Evolutionary conservation across 1,140 invertebrate species (phyloP), one percentile per base, ranked within the genome.

Genomic region (Uloborus diversus): DNA sequence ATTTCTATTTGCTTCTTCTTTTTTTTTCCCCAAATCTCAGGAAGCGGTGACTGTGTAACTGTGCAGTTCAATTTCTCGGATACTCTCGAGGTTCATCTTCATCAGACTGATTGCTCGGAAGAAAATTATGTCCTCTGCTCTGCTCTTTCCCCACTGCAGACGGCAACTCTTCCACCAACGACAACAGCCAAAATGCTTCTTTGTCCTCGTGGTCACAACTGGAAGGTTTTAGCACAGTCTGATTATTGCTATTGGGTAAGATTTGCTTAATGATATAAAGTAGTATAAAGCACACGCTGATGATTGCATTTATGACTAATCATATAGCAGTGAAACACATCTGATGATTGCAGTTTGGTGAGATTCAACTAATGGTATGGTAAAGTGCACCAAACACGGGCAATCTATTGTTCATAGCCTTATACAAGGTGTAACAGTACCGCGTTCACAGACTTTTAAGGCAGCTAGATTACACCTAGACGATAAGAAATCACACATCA

Each of bases 211-310:
- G 69, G 69, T 0, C 69, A 61, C 25, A 73, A 73, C 57, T 73
- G 69, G 69, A 73, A 73, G 14, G 27, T n/a, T 1, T 73, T 27
- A 9, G 28, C 49, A 0, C 4, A 20, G 0, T 61, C 33, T 0
- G 33, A 35, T 2, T 1, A 23, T 3, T 73, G 69, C 25, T 73
- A 14, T 61, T 73, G 69, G 69, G 69, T 73, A 61, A 28, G 51
- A 17, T 53, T 5, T 5, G n/a, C 23, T 11, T 17, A 42, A 9
- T 9, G 17, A 9, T 17, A 17, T 42, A 5, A 42, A 9, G 5
- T 17, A 42, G 37, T 42, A 9, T 17, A 42, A 42, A 9, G 17
- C 5, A 9, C 17, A 42, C 17, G 5, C 37, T 5, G 5, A 9
- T 42, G 37, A 5, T 9, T 9, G 17, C 17, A 42, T 42, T 42